phyloP scores from a whole-genome alignment of 2,797 vertebrate species.

The Rhinatrema bivittatum region DNA sequence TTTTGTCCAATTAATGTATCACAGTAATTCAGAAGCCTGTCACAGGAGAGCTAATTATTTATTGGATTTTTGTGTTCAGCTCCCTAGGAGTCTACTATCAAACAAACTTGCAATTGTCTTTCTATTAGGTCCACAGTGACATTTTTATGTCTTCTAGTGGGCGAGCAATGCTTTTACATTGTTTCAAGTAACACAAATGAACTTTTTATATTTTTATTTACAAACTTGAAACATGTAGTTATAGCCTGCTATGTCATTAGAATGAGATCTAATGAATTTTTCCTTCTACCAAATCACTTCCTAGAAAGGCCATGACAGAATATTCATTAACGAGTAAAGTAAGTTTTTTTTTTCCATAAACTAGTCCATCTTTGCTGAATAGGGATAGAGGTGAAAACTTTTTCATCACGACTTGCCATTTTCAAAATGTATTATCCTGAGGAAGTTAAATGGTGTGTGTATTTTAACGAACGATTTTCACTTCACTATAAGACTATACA shows the following conservation, averaged over 20 bases:
- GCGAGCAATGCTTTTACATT: conserved; percentile 42
- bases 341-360: neutral
- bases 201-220: conserved; percentile 58
- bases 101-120: conserved; percentile 78
- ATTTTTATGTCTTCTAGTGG: conserved; percentile 53
- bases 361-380: neutral
- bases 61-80: conserved; percentile 78
- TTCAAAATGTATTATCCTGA: conserved; percentile 21
- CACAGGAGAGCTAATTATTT: conserved; percentile 99
- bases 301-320: conserved; percentile 30
- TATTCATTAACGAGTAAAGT: conserved; percentile 8
- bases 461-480: conserved; percentile 9
- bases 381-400: neutral
- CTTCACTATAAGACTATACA: too few relatives aligned
- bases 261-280: conserved; percentile 39
- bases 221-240: conserved; percentile 31
- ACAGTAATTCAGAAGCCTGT: conserved; percentile 92
- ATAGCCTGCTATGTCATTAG: conserved; percentile 46
- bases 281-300: conserved; percentile 54
- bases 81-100: conserved; percentile 75
- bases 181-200: conserved; percentile 48
- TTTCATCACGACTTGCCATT: conserved; percentile 4
- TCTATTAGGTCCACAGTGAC: conserved; percentile 53
- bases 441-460: conserved; percentile 7
- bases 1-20: conserved; percentile 99